These are phyloP conservation scores for Phycodurus eques DNA, from an alignment of 2,113 vertebrate species.

Conservation along the genomic window DNA sequence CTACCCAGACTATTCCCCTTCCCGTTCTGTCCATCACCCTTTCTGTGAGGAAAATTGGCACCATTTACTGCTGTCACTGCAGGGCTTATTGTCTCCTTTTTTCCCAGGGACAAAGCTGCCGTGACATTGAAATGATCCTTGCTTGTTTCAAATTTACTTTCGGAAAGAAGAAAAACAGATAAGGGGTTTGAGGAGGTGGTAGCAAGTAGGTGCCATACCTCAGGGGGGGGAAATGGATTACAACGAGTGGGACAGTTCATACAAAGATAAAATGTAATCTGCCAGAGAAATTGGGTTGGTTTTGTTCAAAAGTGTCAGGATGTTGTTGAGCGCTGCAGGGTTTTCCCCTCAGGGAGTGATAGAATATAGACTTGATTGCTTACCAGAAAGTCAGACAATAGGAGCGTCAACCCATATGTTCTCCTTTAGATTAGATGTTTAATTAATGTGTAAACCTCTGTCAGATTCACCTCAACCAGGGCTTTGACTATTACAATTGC, in stretches of 20 bases:
- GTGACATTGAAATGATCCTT: constrained; percentile 60
- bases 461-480: background rate
- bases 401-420: too few species aligned
- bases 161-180: constrained; percentile 44
- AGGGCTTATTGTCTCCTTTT: constrained; percentile 51
- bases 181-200: constrained; percentile 48
- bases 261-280: constrained; percentile 43
- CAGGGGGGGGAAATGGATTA: constrained; percentile 12
- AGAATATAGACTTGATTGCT: constrained; percentile 11
- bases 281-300: constrained; percentile 37
- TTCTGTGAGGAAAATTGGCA: constrained; percentile 40
- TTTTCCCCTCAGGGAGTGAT: constrained; percentile 7
- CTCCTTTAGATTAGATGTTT: background rate
- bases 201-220: constrained; percentile 13
- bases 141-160: constrained; percentile 60
- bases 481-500: constrained; percentile 23
- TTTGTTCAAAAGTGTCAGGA: constrained; percentile 29
- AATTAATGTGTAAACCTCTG: background rate
- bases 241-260: constrained; percentile 23
- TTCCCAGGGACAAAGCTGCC: constrained; percentile 63
- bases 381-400: constrained; percentile 6
- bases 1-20: constrained; percentile 29
- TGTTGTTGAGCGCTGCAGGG: background rate
- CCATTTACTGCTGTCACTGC: constrained; percentile 55
- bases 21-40: constrained; percentile 22